A percentile compares a stretch with the other conserved stretches of the same genome.
These are phyloP conservation scores for Gasterosteus nipponicus DNA, from an alignment of 2,113 vertebrate genomes.

Conservation along the genomic window DNA sequence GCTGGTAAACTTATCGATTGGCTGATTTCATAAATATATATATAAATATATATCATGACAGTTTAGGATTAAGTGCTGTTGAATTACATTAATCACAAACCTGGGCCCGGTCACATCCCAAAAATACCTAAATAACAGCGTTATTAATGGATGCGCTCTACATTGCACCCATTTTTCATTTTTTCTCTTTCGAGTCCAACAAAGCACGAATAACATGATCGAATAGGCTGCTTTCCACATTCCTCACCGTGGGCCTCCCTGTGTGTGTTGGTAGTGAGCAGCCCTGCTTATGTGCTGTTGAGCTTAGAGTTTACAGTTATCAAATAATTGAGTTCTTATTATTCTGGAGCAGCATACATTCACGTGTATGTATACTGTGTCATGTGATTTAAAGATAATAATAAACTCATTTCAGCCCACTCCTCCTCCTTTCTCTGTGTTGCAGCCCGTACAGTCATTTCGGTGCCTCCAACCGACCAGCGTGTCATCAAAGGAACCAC, in stretches of 20 bases:
- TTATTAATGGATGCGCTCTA: slow-evolving; percentile 1
- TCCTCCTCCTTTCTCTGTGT: not conserved
- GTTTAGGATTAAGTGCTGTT: slow-evolving; percentile 32
- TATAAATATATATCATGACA: slow-evolving; percentile 9
- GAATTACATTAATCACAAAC: slow-evolving; percentile 11
- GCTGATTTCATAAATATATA: slow-evolving; percentile 1
- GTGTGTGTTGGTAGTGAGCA: not conserved
- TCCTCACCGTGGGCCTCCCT: not conserved
- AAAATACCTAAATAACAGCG: slow-evolving; percentile 8
- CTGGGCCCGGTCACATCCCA: slow-evolving; percentile 3
- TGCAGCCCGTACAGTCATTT: slow-evolving; percentile 90
- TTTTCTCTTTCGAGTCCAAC: slow-evolving; percentile 1
- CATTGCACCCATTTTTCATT: slow-evolving; percentile 4
- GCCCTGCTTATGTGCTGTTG: slow-evolving; percentile 10
- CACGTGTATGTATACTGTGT: not conserved
- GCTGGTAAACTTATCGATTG: slow-evolving; percentile 37
- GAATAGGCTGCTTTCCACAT: slow-evolving; percentile 2
- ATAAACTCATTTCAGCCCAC: not conserved
- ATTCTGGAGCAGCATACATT: slow-evolving; percentile 15
- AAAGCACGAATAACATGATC: slow-evolving; percentile 16
- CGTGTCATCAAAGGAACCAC: slow-evolving; percentile 96
- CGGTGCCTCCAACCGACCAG: slow-evolving; percentile 86
- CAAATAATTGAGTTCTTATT: slow-evolving; percentile 27
- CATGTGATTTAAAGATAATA: not conserved
- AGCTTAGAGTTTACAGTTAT: slow-evolving; percentile 7